Conservation (phyloP, 2,888 invertebrate genomes). For the Choristoneura rosaceana region DNA sequence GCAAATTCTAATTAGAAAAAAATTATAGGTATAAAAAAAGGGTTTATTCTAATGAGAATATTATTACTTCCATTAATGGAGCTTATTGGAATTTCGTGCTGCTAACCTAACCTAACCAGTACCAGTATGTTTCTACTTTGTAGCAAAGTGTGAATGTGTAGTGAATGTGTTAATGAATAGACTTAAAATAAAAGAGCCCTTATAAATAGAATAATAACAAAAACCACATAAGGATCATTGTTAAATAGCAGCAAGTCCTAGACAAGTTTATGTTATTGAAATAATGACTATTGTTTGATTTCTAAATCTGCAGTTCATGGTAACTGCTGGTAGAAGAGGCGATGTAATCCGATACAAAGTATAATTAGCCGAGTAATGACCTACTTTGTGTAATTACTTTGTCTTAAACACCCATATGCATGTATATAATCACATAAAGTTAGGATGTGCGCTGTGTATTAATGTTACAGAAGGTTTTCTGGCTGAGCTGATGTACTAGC, state of each 20-base stretch:
- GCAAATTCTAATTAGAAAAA: background rate
- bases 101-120: too few species aligned
- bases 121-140: too few species aligned
- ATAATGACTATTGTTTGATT: conserved; percentile 19
- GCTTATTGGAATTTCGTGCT: too few species aligned
- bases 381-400: conserved; percentile 31
- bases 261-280: background rate
- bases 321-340: background rate
- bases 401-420: conserved; percentile 30
- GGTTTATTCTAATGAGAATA: too few species aligned
- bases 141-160: too few species aligned
- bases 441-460: background rate
- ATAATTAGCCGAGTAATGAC: conserved; percentile 41
- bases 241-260: background rate
- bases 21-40: background rate
- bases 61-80: too few species aligned
- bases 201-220: background rate
- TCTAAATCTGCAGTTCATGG: conserved; percentile 30
- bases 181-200: too few species aligned
- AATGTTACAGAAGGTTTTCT: background rate
- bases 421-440: background rate
- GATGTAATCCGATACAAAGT: conserved; percentile 30
- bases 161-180: too few species aligned
- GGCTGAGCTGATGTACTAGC: background rate
- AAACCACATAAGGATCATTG: background rate